Conservation (phyloP, 2,888 invertebrate genomes). For the Pterostichus madidus region DNA sequence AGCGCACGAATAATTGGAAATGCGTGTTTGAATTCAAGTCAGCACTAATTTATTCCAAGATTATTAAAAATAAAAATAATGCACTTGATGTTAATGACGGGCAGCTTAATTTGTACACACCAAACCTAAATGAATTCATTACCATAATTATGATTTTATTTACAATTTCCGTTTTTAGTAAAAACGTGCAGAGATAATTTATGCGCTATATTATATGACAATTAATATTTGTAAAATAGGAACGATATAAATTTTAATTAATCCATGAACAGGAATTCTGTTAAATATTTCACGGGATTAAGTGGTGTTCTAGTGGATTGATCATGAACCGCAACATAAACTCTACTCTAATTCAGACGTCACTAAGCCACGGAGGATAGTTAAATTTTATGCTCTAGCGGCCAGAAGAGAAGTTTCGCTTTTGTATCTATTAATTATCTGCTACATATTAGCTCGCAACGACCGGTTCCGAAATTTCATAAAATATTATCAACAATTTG, state of each 20-base stretch:
- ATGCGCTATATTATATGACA: slow-evolving; percentile 50
- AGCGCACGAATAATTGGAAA: slow-evolving; percentile 52
- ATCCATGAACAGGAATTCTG: slow-evolving; percentile 11
- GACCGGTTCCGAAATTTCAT: background rate
- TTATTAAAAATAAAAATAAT: slow-evolving; percentile 61
- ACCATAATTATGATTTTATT: slow-evolving; percentile 61
- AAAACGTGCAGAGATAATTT: slow-evolving; percentile 57
- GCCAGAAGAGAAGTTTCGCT: slow-evolving; percentile 13
- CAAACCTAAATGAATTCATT: slow-evolving; percentile 46
- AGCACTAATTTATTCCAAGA: slow-evolving; percentile 52
- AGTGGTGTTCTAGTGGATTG: slow-evolving; percentile 36
- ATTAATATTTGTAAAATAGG: slow-evolving; percentile 61
- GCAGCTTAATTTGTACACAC: slow-evolving; percentile 62
- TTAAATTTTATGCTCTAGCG: slow-evolving; percentile 49
- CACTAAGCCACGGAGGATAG: slow-evolving; percentile 6
- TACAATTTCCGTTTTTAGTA: slow-evolving; percentile 62
- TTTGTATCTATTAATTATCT: slow-evolving; percentile 18
- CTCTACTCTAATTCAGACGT: slow-evolving; percentile 20
- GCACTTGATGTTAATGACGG: slow-evolving; percentile 53
- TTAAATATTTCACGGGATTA: slow-evolving; percentile 56
- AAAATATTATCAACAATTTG: slow-evolving; percentile 42
- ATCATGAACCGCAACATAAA: slow-evolving; percentile 39
- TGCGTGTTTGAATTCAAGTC: slow-evolving; percentile 41
- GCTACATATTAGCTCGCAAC: slow-evolving; percentile 12
- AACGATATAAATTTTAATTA: slow-evolving; percentile 55